Percentiles rank a stretch among this genome's conserved stretches.
Evolutionary conservation across 2,888 invertebrate species (phyloP).

Genomic region (Leptopilina drosophilae): DNA sequence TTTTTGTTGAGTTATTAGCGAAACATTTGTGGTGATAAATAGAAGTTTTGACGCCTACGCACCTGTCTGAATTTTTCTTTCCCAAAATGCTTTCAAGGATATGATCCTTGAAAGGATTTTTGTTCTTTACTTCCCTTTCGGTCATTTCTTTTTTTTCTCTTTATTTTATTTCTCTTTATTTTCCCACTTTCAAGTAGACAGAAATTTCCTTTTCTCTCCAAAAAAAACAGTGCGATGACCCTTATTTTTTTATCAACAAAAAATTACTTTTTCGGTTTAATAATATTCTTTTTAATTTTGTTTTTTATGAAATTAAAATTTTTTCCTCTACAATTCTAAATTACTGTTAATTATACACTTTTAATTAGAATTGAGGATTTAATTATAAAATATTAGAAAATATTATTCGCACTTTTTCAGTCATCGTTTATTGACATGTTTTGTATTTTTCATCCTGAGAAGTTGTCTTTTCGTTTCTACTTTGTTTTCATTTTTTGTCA

Average conservation of each 20-base stretch:
- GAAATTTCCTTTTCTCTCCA: neutral
- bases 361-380: too few relatives aligned
- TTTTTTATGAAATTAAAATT: neutral
- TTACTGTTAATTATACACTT: neutral
- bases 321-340: neutral
- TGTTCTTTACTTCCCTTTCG: neutral
- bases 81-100: neutral
- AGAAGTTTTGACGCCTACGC: neutral
- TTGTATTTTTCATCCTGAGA: neutral
- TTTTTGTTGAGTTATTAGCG: neutral
- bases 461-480: neutral
- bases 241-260: too few relatives aligned
- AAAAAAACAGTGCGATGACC: neutral
- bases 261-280: too few relatives aligned
- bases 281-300: too few relatives aligned
- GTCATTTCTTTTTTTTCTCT: conserved; percentile 5
- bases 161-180: too few relatives aligned
- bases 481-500: neutral
- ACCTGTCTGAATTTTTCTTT: conserved; percentile 27
- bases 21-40: neutral
- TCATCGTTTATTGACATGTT: neutral
- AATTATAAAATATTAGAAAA: too few relatives aligned
- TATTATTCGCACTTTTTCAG: too few relatives aligned
- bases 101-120: neutral
- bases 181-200: neutral